Conservation (phyloP, 2,888 invertebrate species). For the Lysandra coridon region DNA sequence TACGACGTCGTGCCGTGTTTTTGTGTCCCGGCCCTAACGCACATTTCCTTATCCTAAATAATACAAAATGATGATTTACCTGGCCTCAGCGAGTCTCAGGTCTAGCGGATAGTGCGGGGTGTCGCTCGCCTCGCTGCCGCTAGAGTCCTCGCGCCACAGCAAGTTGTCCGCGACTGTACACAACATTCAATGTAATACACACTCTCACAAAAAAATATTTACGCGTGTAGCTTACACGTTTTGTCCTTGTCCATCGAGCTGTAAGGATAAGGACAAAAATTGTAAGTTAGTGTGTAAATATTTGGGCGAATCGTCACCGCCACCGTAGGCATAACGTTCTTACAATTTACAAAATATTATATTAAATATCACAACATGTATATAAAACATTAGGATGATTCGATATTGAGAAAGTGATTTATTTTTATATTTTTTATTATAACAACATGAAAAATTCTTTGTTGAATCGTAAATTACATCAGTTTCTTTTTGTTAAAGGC, state of each 20-base stretch:
- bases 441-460: not conserved
- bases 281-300: not conserved
- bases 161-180: constrained; percentile 64
- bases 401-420: not conserved
- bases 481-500: constrained; percentile 26
- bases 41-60: too few species aligned
- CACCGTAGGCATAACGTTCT: not conserved
- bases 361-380: not conserved
- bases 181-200: constrained; percentile 13
- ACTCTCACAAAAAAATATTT: not conserved
- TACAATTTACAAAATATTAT: not conserved
- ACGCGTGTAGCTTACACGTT: not conserved
- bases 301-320: not conserved
- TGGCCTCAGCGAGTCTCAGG: constrained; percentile 73
- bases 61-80: constrained; percentile 48
- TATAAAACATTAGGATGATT: not conserved
- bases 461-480: not conserved
- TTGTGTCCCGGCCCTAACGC: too few species aligned
- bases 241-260: not conserved
- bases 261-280: not conserved
- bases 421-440: not conserved
- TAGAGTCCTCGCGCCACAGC: constrained; percentile 74
- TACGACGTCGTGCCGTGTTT: too few species aligned
- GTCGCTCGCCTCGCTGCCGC: constrained; percentile 70
- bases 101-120: constrained; percentile 75